Evolutionary conservation across 1,140 invertebrate species (phyloP), one percentile per base, ranked within the genome.

Genomic region (Reticulitermes speratus): DNA sequence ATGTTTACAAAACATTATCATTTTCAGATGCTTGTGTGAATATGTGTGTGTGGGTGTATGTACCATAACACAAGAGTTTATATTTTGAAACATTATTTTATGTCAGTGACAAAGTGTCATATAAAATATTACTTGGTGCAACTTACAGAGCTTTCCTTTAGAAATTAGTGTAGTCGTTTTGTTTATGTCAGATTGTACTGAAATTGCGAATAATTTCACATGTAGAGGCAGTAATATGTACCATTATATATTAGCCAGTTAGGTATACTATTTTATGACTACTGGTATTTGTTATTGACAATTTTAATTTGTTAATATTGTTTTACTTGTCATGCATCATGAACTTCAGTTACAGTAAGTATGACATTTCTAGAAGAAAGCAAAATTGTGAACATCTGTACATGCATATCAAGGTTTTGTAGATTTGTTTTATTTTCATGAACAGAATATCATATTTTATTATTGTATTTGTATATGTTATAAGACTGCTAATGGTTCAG

Each of bases 61-160:
- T 75, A 30, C 65, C 65, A 75, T 75, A 75, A n/a, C 65, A 55
- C 14, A 55, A 21, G 19, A 21, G 14, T 55, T 55, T 2, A 19
- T 16, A 5, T 55, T 19, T 55, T 55, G 19, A 21, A 55, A 12
- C 52, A 16, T 55, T 55, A 55, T 55, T 75, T 75, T 75, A 75
- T n/a, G 52, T 6, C 19, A 75, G 65, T 75, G 25, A n/a, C 16
- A 16, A 75, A 12, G 30, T 75, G n/a, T 75, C n/a, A 75, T 30
- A n/a, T 75, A n/a, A n/a, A 19, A n/a, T 75, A 75, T 75, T 75
- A n/a, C 65, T 75, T 30, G 25, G 65, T 75, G 65, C 65, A 75
- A 75, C n/a, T 75, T 75, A 9, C 25, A 30, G n/a, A 75, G 65
- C n/a, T 75, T 75, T 65, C 59, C 65, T 30, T 75, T 30, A 8